A percentile compares a stretch with the other conserved stretches of the same genome.
Evolutionary conservation across 2,113 vertebrate genomes (phyloP).

Genomic region (Ochotona curzoniae): DNA sequence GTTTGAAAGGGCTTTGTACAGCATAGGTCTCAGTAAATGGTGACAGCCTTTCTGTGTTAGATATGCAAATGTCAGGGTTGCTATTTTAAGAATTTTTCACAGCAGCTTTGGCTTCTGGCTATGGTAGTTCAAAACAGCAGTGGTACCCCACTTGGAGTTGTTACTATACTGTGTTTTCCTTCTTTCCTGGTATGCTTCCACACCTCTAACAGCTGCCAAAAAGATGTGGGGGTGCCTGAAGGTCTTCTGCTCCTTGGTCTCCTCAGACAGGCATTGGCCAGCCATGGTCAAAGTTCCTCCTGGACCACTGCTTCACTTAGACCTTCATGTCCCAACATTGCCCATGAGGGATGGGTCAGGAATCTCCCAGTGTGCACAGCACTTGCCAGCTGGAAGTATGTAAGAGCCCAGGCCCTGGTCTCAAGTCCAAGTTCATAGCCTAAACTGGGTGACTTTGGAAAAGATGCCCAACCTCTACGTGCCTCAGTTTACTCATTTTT

Average conservation of each 20-base stretch:
- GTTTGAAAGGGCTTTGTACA: background rate
- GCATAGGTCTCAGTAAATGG: background rate
- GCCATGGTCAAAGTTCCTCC: background rate
- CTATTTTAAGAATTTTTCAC: constrained; percentile 1
- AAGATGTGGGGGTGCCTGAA: background rate
- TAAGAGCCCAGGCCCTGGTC: too few relatives aligned
- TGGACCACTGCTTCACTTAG: background rate
- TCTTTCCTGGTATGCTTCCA: background rate
- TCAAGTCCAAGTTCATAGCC: background rate
- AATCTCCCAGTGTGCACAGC: background rate
- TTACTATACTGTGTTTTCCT: background rate
- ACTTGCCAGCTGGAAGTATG: background rate
- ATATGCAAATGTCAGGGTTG: background rate
- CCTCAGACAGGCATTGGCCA: background rate
- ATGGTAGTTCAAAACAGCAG: constrained; percentile 46
- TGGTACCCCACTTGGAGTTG: background rate
- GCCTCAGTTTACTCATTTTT: constrained; percentile 6
- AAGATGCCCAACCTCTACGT: background rate
- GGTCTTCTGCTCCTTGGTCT: background rate
- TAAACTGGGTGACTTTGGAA: background rate
- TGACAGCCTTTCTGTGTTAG: background rate
- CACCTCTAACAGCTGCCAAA: background rate
- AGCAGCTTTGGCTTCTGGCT: background rate
- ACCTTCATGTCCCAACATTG: background rate
- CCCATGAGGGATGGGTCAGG: background rate